Evolutionary conservation across 2,888 invertebrate species (phyloP).

Genomic region (Eurois occulta): DNA sequence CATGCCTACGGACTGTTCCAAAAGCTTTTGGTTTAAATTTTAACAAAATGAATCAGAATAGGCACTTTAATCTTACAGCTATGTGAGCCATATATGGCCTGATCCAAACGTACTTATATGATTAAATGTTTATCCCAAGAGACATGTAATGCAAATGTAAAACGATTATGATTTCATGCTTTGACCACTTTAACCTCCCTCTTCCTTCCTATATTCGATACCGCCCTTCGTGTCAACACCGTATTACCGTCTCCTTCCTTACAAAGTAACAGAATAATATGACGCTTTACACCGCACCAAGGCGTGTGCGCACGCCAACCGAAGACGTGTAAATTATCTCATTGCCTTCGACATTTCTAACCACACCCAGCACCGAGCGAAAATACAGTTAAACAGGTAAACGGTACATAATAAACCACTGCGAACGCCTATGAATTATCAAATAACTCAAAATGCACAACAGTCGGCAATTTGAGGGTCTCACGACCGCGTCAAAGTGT

Average conservation of each 20-base stretch:
- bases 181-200: not conserved
- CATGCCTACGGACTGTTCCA: not conserved
- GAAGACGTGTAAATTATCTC: slow-evolving; percentile 63
- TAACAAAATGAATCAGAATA: not conserved
- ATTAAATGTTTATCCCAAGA: not conserved
- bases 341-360: slow-evolving; percentile 60
- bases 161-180: not conserved
- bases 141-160: not conserved
- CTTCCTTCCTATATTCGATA: not conserved
- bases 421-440: slow-evolving; percentile 76
- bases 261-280: slow-evolving; percentile 53
- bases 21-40: not conserved
- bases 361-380: slow-evolving; percentile 58
- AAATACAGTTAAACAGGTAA: slow-evolving; percentile 65
- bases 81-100: not conserved
- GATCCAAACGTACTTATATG: not conserved
- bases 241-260: slow-evolving; percentile 3
- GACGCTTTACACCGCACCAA: slow-evolving; percentile 39
- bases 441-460: slow-evolving; percentile 83
- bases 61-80: not conserved
- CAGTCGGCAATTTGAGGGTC: slow-evolving; percentile 82
- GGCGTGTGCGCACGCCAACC: slow-evolving; percentile 44
- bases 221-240: slow-evolving; percentile 19
- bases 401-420: slow-evolving; percentile 60
- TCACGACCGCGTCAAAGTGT: slow-evolving; percentile 82